Percentiles rank a stretch among this genome's conserved stretches.
phyloP scores from a whole-genome alignment of 2,113 vertebrate species.

The Mohoua ochrocephala region DNA sequence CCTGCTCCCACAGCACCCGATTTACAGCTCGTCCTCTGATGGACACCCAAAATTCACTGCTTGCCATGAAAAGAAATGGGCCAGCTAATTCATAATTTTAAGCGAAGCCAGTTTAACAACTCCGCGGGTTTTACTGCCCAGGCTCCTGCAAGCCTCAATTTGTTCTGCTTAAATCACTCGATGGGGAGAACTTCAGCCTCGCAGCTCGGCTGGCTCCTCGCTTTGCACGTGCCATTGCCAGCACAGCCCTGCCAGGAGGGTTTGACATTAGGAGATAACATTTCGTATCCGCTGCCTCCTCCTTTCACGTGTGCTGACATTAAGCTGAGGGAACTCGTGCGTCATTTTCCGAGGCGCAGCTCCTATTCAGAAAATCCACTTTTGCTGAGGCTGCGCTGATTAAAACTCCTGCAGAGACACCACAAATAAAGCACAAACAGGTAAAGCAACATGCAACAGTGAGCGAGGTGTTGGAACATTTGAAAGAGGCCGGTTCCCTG shows the following conservation, averaged over 20 bases:
- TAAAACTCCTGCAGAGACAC: neutral
- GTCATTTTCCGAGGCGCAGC: neutral
- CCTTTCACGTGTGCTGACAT: neutral
- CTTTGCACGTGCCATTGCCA: neutral
- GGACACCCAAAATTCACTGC: conserved; percentile 23
- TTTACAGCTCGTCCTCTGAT: neutral
- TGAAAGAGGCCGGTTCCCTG: neutral
- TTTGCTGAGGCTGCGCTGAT: neutral
- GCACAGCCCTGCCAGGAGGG: neutral
- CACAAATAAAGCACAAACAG: neutral
- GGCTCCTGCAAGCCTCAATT: conserved; percentile 41
- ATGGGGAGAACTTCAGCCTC: neutral
- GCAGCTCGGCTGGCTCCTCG: neutral
- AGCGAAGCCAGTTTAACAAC: conserved; percentile 58
- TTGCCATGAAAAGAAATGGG: conserved; percentile 50
- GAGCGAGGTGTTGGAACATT: neutral
- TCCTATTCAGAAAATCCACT: neutral
- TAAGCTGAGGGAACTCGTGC: neutral
- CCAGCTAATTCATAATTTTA: conserved; percentile 50
- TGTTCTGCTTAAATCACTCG: conserved; percentile 50
- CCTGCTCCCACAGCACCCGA: neutral
- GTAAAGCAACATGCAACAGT: neutral
- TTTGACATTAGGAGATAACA: neutral
- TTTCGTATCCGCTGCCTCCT: neutral
- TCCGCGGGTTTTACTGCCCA: conserved; percentile 56